Conservation (phyloP, 2,797 vertebrate species). For the Syndactyla subalaris region DNA sequence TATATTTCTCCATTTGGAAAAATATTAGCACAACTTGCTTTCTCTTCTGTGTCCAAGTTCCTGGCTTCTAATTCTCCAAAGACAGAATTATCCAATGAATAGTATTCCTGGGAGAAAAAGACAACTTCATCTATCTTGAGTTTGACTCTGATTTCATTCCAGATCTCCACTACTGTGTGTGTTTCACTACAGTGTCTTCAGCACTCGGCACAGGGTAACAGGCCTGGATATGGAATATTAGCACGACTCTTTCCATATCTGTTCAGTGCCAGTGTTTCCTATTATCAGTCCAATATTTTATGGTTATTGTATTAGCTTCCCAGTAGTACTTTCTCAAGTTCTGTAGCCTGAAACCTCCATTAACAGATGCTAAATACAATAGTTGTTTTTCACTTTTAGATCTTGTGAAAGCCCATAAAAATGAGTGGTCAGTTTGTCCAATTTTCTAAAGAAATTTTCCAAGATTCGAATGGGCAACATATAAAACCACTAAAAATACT, state of each 20-base stretch:
- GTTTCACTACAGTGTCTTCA: constrained; percentile 24
- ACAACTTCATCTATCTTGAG: not conserved
- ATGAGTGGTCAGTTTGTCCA: constrained; percentile 67
- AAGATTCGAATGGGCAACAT: constrained; percentile 64
- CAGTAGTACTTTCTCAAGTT: constrained; percentile 60
- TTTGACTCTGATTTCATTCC: not conserved
- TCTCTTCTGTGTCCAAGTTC: constrained; percentile 16
- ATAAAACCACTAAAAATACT: constrained; percentile 72
- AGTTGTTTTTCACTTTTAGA: constrained; percentile 64
- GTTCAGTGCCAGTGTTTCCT: constrained; percentile 65
- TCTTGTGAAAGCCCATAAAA: constrained; percentile 59
- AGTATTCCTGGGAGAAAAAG: not conserved
- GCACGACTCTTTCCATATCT: constrained; percentile 54
- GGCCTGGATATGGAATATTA: constrained; percentile 38
- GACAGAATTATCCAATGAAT: not conserved
- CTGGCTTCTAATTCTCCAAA: not conserved
- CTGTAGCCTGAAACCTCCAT: constrained; percentile 63
- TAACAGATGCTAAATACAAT: constrained; percentile 67
- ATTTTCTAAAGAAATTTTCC: constrained; percentile 68
- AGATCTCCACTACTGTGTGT: constrained; percentile 27
- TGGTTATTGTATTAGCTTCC: constrained; percentile 63
- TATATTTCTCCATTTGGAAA: constrained; percentile 10
- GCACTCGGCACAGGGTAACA: constrained; percentile 5
- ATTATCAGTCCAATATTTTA: constrained; percentile 62
- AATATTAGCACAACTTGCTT: not conserved